Evolutionary conservation across 2,888 invertebrate species (phyloP), one percentile per base, ranked within the genome.

Genomic region (Suillia variegata): DNA sequence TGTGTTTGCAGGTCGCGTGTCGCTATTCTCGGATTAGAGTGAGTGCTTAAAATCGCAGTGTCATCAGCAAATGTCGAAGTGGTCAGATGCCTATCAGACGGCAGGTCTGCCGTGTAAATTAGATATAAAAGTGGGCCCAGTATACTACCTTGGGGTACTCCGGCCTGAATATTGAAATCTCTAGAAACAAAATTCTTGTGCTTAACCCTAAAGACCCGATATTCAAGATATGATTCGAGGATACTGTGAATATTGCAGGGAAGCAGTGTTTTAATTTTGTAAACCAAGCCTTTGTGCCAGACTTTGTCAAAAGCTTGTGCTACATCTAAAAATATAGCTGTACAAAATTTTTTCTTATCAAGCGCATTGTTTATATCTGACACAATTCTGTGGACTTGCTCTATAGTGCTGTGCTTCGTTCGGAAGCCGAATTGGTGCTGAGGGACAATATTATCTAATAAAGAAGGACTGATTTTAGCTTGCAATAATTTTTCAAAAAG

Each of bases 301-400:
- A 60, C 54, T 56, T 15, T 56, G n/a, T 53, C 53, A 22, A 60
- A 61, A 18, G 57, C 56, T 26, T 60, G 54, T 34, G 56, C 26
- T 12, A 61, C 22, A 15, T 57, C 54, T 4, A 60, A 22, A 56
- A 60, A 60, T 13, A 56, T 47, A 2, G 20, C 50, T 1, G 51
- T 55, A 42, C 53, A 59, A 21, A 51, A 56, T 15, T 24, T 13
- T 42, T 47, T 59, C 5, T 38, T 53, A 38, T 57, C 51, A 20
- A 61, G 17, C 6, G 54, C 45, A 8, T 54, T 13, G 13, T 12
- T 51, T 20, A 54, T 54, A n/a, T 17, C 21, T 12, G 38, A 15
- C 1, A 50, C 47, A 12, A 54, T 26, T 1, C 58, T 10, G 26
- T 57, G 56, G 22, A 56, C 54, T 51, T 61, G 58, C 45, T 61